Evolutionary conservation across 2,888 invertebrate genomes (phyloP).

Genomic region (Iselma pallidipennis): DNA sequence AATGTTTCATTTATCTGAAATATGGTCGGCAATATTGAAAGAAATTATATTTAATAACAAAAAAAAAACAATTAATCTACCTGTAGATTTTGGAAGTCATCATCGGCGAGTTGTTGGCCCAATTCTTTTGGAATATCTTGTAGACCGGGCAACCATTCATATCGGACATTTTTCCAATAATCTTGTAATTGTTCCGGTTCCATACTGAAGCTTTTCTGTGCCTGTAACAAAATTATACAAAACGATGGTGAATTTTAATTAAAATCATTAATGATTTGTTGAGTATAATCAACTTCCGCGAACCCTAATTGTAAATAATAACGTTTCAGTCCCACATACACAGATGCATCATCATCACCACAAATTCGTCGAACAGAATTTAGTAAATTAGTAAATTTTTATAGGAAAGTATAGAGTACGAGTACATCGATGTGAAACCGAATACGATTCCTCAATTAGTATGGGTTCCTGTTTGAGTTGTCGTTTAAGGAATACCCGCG

Average conservation of each 20-base stretch:
- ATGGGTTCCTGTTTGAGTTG: conserved; percentile 4
- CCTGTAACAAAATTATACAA: conserved; percentile 53
- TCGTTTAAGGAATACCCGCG: background rate
- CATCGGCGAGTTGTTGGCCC: conserved; percentile 52
- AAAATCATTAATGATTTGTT: conserved; percentile 19
- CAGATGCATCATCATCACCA: conserved; percentile 5
- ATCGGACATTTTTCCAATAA: conserved; percentile 54
- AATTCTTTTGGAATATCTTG: conserved; percentile 58
- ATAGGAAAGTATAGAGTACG: background rate
- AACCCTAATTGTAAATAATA: conserved; percentile 8
- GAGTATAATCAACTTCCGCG: conserved; percentile 22
- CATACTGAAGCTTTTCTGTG: conserved; percentile 55
- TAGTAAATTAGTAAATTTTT: background rate
- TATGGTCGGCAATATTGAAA: conserved; percentile 14
- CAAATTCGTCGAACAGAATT: conserved; percentile 1
- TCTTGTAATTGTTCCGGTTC: conserved; percentile 53
- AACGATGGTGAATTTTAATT: conserved; percentile 4
- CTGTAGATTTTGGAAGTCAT: conserved; percentile 55
- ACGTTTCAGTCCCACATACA: conserved; percentile 6
- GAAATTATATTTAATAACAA: background rate
- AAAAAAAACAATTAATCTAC: conserved; percentile 44
- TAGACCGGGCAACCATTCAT: conserved; percentile 59
- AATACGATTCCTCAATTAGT: background rate
- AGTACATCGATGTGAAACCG: too few relatives aligned
- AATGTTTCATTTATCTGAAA: conserved; percentile 60